phyloP scores from a whole-genome alignment of 1,140 invertebrate genomes.

The Lithobius niger region DNA sequence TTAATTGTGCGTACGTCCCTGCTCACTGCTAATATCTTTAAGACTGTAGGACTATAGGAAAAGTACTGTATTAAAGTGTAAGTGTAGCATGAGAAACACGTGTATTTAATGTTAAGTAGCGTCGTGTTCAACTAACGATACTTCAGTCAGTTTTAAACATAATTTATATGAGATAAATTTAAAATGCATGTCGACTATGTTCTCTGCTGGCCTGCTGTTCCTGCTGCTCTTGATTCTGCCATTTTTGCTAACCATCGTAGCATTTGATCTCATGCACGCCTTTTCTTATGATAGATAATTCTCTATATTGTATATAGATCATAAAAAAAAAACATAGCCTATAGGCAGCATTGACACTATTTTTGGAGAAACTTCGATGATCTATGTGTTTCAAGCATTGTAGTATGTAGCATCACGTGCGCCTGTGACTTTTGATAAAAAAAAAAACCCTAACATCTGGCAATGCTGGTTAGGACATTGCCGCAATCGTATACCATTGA shows the following conservation, averaged over 20 bases:
- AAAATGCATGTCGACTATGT: slow-evolving; percentile 2
- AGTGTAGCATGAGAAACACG: slow-evolving; percentile 4
- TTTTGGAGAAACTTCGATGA: background rate
- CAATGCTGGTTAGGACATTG: no score
- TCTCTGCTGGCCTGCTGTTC: background rate
- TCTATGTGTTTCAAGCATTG: background rate
- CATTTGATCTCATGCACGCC: background rate
- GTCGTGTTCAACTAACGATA: background rate
- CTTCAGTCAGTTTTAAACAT: background rate
- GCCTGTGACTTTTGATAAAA: no score
- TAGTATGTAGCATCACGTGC: background rate
- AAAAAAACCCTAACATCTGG: no score
- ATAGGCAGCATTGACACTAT: background rate
- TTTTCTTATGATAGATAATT: background rate
- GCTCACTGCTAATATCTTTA: background rate
- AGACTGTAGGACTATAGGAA: background rate
- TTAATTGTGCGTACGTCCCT: slow-evolving; percentile 1
- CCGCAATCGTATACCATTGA: no score
- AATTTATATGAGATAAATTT: background rate
- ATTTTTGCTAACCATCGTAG: no score
- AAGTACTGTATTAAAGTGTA: slow-evolving; percentile 6
- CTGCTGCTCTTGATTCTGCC: background rate
- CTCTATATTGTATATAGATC: background rate
- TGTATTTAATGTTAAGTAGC: background rate
- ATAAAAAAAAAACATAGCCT: background rate